phyloP scores from a whole-genome alignment of 2,888 invertebrate species.

The Rhagium mordax region DNA sequence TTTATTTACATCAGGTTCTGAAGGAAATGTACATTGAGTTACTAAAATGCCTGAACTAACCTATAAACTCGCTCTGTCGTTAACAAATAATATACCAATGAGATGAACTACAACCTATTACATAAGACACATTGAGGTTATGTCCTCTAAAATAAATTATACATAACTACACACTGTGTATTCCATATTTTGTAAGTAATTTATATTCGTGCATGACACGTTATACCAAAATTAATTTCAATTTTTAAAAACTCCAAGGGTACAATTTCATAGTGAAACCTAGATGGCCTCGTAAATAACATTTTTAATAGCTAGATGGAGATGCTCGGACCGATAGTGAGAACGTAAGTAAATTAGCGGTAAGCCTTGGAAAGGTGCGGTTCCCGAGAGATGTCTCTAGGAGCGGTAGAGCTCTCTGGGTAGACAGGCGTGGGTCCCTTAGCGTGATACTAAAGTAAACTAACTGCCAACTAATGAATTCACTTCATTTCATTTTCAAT shows the following conservation, averaged over 20 bases:
- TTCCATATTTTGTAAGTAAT: no score
- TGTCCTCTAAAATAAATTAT: no score
- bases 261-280: slow-evolving; percentile 28
- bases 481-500: slow-evolving; percentile 63
- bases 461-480: slow-evolving; percentile 66
- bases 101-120: no score
- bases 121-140: no score
- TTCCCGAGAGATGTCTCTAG: slow-evolving; percentile 69
- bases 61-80: no score
- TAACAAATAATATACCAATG: no score
- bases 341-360: slow-evolving; percentile 55
- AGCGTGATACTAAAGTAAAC: slow-evolving; percentile 68
- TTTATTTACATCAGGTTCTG: no score
- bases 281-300: slow-evolving; percentile 52
- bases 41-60: no score
- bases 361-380: slow-evolving; percentile 63
- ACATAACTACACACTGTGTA: no score
- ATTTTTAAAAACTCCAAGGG: slow-evolving; percentile 26
- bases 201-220: not conserved
- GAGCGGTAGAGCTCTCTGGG: slow-evolving; percentile 64
- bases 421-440: slow-evolving; percentile 68
- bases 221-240: slow-evolving; percentile 11
- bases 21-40: no score
- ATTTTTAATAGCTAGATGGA: slow-evolving; percentile 51
- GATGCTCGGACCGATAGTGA: slow-evolving; percentile 44